phyloP scores from a whole-genome alignment of 2,113 vertebrate species.

The Syrrhaptes paradoxus region DNA sequence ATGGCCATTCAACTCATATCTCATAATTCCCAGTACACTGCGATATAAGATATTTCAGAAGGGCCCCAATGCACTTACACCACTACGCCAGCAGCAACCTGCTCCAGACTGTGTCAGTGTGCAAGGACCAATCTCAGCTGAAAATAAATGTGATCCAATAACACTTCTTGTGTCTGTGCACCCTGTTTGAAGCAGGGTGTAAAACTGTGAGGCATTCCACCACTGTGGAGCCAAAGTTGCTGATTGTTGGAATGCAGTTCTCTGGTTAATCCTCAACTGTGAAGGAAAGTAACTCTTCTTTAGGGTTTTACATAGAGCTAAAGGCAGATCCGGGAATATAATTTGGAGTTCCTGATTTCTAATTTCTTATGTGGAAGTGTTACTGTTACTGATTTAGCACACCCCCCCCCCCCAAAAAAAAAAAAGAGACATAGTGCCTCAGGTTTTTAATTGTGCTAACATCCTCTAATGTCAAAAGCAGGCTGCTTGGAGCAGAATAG shows the following conservation, averaged over 20 bases:
- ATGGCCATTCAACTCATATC: neutral
- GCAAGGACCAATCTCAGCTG: neutral
- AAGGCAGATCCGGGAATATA: neutral
- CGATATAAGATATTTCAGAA: neutral
- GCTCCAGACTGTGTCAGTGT: neutral
- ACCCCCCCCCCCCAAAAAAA: too few relatives aligned
- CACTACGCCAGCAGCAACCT: neutral
- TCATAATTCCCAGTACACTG: neutral
- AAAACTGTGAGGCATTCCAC: fast-evolving
- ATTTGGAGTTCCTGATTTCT: neutral
- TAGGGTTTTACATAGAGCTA: neutral
- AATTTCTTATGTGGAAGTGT: neutral
- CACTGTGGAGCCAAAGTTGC: neutral
- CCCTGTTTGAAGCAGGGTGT: neutral
- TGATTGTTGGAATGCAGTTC: neutral
- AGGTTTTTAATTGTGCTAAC: neutral
- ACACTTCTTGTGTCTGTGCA: neutral
- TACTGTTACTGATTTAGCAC: neutral
- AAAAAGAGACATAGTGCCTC: neutral
- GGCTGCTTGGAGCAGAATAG: neutral
- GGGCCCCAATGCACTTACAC: neutral
- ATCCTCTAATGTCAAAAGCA: neutral
- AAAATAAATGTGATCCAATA: neutral
- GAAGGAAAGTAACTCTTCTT: neutral
- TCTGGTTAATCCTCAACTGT: neutral